Evolutionary conservation across 2,113 vertebrate genomes (phyloP), one percentile per base, ranked within the genome.

Genomic region (Litocranius walleri): DNA sequence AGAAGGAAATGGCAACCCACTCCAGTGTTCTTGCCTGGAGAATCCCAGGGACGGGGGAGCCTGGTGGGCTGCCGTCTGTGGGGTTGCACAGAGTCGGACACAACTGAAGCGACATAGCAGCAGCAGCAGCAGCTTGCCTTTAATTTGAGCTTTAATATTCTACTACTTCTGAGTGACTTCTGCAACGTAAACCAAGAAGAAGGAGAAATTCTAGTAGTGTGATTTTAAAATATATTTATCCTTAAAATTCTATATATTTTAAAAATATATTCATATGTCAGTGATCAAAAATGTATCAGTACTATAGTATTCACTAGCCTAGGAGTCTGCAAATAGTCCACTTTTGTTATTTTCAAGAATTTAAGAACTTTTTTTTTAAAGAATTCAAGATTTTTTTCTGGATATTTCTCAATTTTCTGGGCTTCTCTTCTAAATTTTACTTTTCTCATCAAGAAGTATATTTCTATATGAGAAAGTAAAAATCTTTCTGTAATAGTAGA

Each of bases 121-220:
- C 57, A 59, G 57, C 57, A 57, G 57, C 57, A 59, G 57, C 57
- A 59, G 57, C n/a, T 92, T 93, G 40, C 86, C 56, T 96, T 97
- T 95, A 57, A 71, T 93, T 86, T 94, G 80, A 56, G n/a, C 43
- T 93, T 95, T 91, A 93, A 71, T 89, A 71, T 7, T 89, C 77
- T 96, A 57, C 6, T 30, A 92, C 45, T 95, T 88, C n/a, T 95
- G 74, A 90, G 48, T 94, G 91, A 95, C 77, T 94, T 96, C 43
- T 78, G 33, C 15, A 91, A 89, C 12, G 17, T 67, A 91, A 96
- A 95, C 48, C 48, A 94, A 90, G 82, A 94, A 90, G 82, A 85
- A 81, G 19, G 45, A 94, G 54, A 94, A 82, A 83, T 93, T 97
- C 50, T 67, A 61, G 29, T 17, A 71, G 4, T 36, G 6, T 71